These are phyloP conservation scores for Parthenolecanium corni DNA, from an alignment of 2,888 invertebrate species.

Conservation along the genomic window DNA sequence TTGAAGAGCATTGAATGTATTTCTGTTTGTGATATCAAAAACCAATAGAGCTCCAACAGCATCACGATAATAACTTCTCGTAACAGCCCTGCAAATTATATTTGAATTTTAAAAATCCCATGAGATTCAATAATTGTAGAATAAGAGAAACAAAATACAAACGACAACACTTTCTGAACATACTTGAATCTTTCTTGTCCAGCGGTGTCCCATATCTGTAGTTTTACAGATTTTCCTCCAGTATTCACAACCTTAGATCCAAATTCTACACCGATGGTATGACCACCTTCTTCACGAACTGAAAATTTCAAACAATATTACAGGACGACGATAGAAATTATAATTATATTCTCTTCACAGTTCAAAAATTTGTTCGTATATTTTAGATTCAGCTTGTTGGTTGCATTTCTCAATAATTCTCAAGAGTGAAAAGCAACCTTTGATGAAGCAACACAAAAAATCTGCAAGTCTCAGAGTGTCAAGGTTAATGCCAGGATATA, in stretches of 20 bases:
- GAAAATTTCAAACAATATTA: slow-evolving; percentile 35
- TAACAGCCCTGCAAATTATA: slow-evolving; percentile 49
- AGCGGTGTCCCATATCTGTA: slow-evolving; percentile 37
- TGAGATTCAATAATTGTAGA: too few relatives aligned
- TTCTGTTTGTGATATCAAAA: slow-evolving; percentile 78
- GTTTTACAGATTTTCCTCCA: slow-evolving; percentile 67
- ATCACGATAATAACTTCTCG: slow-evolving; percentile 68
- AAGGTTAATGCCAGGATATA: too few relatives aligned
- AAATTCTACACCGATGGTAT: slow-evolving; percentile 77
- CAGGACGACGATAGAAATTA: background rate
- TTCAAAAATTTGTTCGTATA: slow-evolving; percentile 20
- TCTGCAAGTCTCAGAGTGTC: too few relatives aligned
- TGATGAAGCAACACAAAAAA: too few relatives aligned
- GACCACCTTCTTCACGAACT: slow-evolving; percentile 74
- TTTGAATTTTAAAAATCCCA: too few relatives aligned
- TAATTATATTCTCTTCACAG: slow-evolving; percentile 6
- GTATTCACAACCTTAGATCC: slow-evolving; percentile 75
- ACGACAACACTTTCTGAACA: background rate
- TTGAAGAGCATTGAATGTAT: slow-evolving; percentile 82
- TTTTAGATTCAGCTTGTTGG: too few relatives aligned
- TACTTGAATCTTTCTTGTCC: slow-evolving; percentile 42
- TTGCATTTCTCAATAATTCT: too few relatives aligned
- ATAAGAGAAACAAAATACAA: background rate
- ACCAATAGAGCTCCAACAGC: slow-evolving; percentile 86
- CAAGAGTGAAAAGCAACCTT: too few relatives aligned